Evolutionary conservation across 2,113 vertebrate genomes (phyloP), one percentile per base, ranked within the genome.

Genomic region (Lutjanus erythropterus): DNA sequence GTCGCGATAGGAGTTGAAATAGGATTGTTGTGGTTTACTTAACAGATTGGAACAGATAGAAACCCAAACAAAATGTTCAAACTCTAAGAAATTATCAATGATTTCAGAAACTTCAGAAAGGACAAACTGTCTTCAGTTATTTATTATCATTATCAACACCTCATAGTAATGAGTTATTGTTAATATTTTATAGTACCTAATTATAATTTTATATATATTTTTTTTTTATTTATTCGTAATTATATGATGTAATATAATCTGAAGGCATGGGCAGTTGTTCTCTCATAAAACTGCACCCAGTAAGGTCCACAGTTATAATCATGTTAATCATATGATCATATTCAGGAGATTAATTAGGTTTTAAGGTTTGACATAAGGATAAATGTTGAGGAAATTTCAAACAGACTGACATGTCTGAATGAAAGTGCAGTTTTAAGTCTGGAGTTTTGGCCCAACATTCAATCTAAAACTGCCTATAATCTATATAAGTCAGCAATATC

Each of bases 1-100:
- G 64, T 10, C 71, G 29, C 35, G 23, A 53, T 12, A 47, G 5
- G 7, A 66, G 41, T 59, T 47, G 50, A 71, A 79, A 81, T 31
- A 37, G 19, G 59, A 15, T 69, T 86, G 78, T 70, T 87, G 68
- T 78, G 74, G 67, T 75, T 52, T 53, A 19, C 4, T n/a, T 68
- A 71, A 75, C 29, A 62, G 59, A 73, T 25, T 52, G 53, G 16
- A 44, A 64, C 49, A 0, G 31, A 69, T 25, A 64, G 39, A 19
- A 52, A 5, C 5, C 41, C 19, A 53, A 71, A 35, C 33, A 35
- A 5, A 18, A 46, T 33, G 21, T 77, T 67, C 9, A 56, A 12
- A 25, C 44, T 18, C 33, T 50, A 47, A 74, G 6, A 27, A 75
- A 75, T 35, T 10, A 27, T 16, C 27, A 11, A 46, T 6, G 4